These are phyloP conservation scores for Drosophila murphyi DNA, from an alignment of 1,140 invertebrate genomes.

Conservation along the genomic window DNA sequence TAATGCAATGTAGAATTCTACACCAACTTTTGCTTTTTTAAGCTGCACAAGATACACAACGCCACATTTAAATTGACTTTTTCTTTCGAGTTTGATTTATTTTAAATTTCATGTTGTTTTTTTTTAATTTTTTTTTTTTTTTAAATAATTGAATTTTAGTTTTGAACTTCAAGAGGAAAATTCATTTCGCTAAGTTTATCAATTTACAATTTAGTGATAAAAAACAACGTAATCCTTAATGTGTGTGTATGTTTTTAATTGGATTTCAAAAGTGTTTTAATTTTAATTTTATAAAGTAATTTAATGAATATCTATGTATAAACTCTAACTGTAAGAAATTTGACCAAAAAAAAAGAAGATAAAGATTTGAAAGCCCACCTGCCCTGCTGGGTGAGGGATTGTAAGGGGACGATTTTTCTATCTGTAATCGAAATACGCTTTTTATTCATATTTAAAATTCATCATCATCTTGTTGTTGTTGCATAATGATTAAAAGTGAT, in stretches of 20 bases:
- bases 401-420: conserved; percentile 23
- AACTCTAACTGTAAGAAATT: neutral
- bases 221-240: conserved; percentile 44
- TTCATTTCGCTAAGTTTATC: conserved; percentile 50
- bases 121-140: conserved; percentile 46
- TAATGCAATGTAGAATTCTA: too few species aligned
- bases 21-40: too few species aligned
- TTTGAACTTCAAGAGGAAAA: conserved; percentile 79
- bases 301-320: conserved; percentile 9
- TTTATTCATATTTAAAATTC: conserved; percentile 10
- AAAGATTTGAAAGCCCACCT: conserved; percentile 6
- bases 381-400: conserved; percentile 14
- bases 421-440: conserved; percentile 24
- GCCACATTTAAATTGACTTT: conserved; percentile 2
- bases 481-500: conserved; percentile 55
- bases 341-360: conserved; percentile 3
- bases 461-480: conserved; percentile 4
- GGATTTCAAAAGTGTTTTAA: conserved; percentile 17
- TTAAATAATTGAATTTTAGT: conserved; percentile 68
- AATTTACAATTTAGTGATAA: conserved; percentile 49
- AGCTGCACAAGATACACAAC: neutral
- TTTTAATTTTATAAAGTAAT: conserved; percentile 29
- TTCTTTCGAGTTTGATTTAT: conserved; percentile 56
- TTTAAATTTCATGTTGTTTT: conserved; percentile 62
- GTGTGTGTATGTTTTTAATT: conserved; percentile 14